phyloP scores from a whole-genome alignment of 1,140 invertebrate genomes.

The Agraylea sexmaculata region DNA sequence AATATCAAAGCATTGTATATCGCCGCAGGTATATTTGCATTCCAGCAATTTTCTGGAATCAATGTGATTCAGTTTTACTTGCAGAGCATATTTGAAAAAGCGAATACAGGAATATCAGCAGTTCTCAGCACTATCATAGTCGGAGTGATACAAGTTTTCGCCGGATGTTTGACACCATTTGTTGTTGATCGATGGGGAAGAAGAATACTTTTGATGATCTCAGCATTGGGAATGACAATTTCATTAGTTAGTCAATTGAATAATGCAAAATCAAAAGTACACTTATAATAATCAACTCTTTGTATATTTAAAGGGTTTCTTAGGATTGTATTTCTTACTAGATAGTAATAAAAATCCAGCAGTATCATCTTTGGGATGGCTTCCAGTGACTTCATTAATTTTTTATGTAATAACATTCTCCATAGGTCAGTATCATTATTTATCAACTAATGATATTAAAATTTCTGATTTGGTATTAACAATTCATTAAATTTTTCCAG shows the following conservation, averaged over 20 bases:
- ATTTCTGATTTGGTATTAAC: too few relatives aligned
- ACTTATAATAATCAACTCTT: conserved; percentile 1
- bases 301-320: conserved; percentile 4
- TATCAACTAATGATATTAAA: neutral
- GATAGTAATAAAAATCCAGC: neutral
- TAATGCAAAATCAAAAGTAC: too few relatives aligned
- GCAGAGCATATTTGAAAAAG: conserved; percentile 53
- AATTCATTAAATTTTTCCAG: too few relatives aligned
- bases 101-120: conserved; percentile 46
- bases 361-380: neutral
- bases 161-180: conserved; percentile 54
- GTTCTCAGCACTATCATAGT: conserved; percentile 64
- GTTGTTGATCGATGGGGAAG: conserved; percentile 67
- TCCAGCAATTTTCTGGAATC: conserved; percentile 70
- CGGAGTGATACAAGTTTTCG: conserved; percentile 57
- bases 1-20: conserved; percentile 51
- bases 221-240: conserved; percentile 49
- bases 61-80: conserved; percentile 77
- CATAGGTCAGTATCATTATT: neutral
- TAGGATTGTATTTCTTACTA: neutral
- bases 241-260: conserved; percentile 41
- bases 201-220: conserved; percentile 56
- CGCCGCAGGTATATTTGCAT: conserved; percentile 55
- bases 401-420: neutral
- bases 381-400: neutral